These are phyloP conservation scores for Tiliacea citrago DNA, from an alignment of 2,888 invertebrate species.

Conservation along the genomic window DNA sequence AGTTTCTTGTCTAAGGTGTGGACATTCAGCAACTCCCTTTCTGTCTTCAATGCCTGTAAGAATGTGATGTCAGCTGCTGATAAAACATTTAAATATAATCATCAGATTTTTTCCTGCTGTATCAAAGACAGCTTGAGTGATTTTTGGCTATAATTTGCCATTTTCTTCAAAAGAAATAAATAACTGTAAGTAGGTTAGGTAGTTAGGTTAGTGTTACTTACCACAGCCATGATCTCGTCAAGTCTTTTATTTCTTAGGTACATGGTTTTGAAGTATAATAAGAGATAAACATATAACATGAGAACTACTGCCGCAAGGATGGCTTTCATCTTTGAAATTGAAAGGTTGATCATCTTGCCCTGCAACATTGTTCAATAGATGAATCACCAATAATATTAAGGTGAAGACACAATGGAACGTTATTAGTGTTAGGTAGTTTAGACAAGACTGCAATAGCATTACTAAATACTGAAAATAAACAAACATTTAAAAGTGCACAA, in stretches of 20 bases:
- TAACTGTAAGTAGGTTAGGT: not conserved
- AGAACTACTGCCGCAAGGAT: constrained; percentile 62
- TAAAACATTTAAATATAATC: not conserved
- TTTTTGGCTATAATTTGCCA: not conserved
- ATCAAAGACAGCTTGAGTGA: too few relatives aligned
- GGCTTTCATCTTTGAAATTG: constrained; percentile 65
- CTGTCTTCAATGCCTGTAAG: constrained; percentile 72
- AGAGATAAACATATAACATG: constrained; percentile 66
- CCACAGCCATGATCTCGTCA: constrained; percentile 69
- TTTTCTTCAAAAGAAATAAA: not conserved
- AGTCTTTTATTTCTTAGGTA: constrained; percentile 71
- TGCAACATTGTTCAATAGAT: constrained; percentile 28
- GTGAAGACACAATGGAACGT: not conserved
- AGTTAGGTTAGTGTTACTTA: constrained; percentile 53
- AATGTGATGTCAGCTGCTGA: not conserved
- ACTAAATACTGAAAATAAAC: not conserved
- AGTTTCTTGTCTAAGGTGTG: constrained; percentile 71
- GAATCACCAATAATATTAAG: not conserved
- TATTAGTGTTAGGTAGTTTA: not conserved
- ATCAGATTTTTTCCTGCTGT: not conserved
- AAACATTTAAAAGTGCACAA: not conserved
- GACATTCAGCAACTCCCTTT: constrained; percentile 71
- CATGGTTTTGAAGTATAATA: constrained; percentile 66
- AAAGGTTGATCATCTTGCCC: constrained; percentile 55
- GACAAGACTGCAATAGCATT: not conserved